Evolutionary conservation across 2,113 vertebrate species (phyloP).

Genomic region (Laticauda colubrina): DNA sequence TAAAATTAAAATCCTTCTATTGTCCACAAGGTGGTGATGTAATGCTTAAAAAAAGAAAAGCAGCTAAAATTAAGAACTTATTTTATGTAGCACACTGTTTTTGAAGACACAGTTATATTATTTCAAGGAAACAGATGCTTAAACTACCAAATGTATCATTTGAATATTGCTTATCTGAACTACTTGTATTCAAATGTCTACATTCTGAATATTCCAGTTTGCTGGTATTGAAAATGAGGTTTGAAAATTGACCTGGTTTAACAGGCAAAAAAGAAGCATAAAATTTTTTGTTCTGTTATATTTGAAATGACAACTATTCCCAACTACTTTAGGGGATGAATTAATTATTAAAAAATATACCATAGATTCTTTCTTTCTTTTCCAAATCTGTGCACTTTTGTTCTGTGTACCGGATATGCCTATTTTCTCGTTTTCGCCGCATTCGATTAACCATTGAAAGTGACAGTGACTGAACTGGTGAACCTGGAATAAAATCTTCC

Average conservation of each 20-base stretch:
- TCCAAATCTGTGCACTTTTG: conserved; percentile 57
- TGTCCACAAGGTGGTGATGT: conserved; percentile 68
- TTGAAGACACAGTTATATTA: background rate
- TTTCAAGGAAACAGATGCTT: too few relatives aligned
- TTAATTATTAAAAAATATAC: conserved; percentile 48
- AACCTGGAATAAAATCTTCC: conserved; percentile 86
- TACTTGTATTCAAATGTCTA: background rate
- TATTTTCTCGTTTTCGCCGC: conserved; percentile 77
- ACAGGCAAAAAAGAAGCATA: background rate
- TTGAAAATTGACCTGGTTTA: background rate
- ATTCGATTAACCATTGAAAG: conserved; percentile 78
- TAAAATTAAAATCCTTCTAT: conserved; percentile 38
- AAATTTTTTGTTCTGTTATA: background rate
- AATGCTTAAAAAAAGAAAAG: background rate
- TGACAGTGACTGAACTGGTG: conserved; percentile 76
- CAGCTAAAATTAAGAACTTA: background rate
- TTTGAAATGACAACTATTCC: background rate
- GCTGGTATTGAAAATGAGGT: background rate
- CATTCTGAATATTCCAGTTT: background rate
- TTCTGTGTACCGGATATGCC: conserved; percentile 80
- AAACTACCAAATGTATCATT: background rate
- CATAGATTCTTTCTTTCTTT: conserved; percentile 40
- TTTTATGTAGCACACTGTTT: background rate
- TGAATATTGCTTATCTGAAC: background rate
- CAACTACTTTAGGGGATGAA: background rate